Percentiles rank a stretch among this genome's conserved stretches.
These are phyloP conservation scores for Sesamia nonagrioides DNA, from an alignment of 1,140 invertebrate species.

Conservation along the genomic window DNA sequence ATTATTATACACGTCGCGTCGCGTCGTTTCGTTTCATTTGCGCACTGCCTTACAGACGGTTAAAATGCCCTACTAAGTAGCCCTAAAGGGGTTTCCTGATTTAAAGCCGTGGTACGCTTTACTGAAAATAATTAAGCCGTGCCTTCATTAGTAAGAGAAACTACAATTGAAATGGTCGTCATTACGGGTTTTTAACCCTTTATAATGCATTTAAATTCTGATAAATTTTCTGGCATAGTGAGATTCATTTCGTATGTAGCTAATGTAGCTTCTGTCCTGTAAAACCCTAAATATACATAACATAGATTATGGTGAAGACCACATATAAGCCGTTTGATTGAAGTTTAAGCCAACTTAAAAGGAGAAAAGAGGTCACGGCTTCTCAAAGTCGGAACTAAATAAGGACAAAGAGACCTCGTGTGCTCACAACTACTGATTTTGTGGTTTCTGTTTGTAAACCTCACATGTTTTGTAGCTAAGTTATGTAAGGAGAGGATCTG, in stretches of 20 bases:
- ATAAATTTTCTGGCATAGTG: neutral
- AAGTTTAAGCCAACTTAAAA: neutral
- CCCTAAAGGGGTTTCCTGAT: conserved; percentile 19
- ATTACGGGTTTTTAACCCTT: conserved; percentile 8
- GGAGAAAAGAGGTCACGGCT: neutral
- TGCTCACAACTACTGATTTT: conserved; percentile 10
- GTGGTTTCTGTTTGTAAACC: neutral
- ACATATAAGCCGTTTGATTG: neutral
- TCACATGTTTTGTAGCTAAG: neutral
- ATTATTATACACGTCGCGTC: neutral
- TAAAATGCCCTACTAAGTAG: conserved; percentile 24
- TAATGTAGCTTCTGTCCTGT: too few relatives aligned
- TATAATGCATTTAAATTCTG: neutral
- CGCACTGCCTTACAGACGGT: conserved; percentile 8
- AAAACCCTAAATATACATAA: too few relatives aligned
- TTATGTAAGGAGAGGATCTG: neutral
- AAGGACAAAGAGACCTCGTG: conserved; percentile 5
- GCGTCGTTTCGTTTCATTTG: neutral
- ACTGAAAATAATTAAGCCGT: conserved; percentile 16
- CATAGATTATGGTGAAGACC: neutral
- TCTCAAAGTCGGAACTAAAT: conserved; percentile 1
- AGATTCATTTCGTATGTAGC: neutral
- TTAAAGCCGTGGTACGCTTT: conserved; percentile 11
- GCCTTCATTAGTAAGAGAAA: conserved; percentile 22
- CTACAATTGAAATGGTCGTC: conserved; percentile 26